Conservation (phyloP, 2,888 invertebrate species). For the Hydriomena furcata region DNA sequence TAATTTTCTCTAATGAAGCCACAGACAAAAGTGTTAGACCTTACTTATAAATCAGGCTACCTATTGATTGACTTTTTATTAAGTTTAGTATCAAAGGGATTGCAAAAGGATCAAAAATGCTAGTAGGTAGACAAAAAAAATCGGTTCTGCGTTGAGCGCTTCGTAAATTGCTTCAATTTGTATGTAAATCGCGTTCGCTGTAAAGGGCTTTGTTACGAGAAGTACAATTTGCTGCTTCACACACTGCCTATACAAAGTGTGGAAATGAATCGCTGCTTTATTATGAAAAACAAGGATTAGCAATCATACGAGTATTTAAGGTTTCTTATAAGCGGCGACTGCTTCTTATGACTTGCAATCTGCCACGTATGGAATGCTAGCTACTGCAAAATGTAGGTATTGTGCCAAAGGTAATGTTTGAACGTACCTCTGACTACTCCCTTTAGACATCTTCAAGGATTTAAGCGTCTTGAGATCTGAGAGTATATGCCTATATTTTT, state of each 20-base stretch:
- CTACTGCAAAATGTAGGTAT: too few species aligned
- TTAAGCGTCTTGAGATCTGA: too few species aligned
- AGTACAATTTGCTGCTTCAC: slow-evolving; percentile 1
- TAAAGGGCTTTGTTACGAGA: slow-evolving; percentile 33
- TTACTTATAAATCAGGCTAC: slow-evolving; percentile 6
- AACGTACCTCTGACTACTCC: too few species aligned
- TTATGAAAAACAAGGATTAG: background rate
- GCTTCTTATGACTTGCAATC: too few species aligned
- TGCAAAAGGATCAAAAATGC: slow-evolving; percentile 1
- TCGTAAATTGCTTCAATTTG: slow-evolving; percentile 50
- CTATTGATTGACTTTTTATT: background rate
- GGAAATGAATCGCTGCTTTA: background rate
- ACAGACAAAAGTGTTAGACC: background rate
- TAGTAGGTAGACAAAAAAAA: slow-evolving; percentile 7
- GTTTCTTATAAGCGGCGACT: too few species aligned
- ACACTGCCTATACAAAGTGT: background rate
- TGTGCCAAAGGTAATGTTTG: too few species aligned
- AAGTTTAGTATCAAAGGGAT: slow-evolving; percentile 8
- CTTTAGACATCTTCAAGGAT: too few species aligned
- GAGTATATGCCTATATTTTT: too few species aligned
- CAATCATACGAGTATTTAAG: background rate
- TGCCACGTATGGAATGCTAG: too few species aligned
- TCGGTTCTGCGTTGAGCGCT: slow-evolving; percentile 33
- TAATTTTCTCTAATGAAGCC: background rate
- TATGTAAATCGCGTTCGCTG: slow-evolving; percentile 43